A percentile compares a stretch with the other conserved stretches of the same genome.
These are phyloP conservation scores for Agrypnia vestita DNA, from an alignment of 1,140 invertebrate genomes.

Conservation along the genomic window DNA sequence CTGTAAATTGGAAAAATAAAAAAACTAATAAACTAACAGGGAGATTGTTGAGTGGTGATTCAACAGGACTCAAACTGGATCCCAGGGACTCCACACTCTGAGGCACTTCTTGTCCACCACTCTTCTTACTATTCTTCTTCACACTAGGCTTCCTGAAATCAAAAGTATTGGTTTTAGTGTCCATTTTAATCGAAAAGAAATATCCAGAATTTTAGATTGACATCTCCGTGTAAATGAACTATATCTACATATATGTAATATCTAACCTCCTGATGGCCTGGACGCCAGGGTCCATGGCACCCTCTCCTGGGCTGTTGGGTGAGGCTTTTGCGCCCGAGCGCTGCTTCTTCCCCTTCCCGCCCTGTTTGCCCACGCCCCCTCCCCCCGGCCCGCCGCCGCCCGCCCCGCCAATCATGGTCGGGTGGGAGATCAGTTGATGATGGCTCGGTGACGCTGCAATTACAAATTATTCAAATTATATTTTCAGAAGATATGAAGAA, in stretches of 20 bases:
- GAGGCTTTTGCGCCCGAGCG: slow-evolving; percentile 73
- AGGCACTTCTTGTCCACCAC: slow-evolving; percentile 75
- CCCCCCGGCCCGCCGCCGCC: slow-evolving; percentile 68
- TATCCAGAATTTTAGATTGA: no score
- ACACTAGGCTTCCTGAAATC: slow-evolving; percentile 81
- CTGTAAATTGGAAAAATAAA: no score
- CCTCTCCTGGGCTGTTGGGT: slow-evolving; percentile 69
- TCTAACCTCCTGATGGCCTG: slow-evolving; percentile 66
- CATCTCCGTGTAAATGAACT: no score
- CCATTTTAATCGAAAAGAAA: no score
- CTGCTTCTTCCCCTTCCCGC: slow-evolving; percentile 83
- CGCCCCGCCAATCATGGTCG: slow-evolving; percentile 80
- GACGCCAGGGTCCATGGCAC: slow-evolving; percentile 61
- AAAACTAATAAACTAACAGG: slow-evolving; percentile 64
- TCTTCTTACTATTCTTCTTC: slow-evolving; percentile 80
- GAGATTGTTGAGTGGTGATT: slow-evolving; percentile 78
- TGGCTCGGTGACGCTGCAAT: slow-evolving; percentile 81
- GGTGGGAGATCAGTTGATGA: slow-evolving; percentile 84
- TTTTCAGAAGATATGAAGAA: no score
- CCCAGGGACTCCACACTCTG: slow-evolving; percentile 78
- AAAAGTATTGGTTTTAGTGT: background rate
- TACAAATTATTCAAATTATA: background rate
- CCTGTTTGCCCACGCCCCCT: slow-evolving; percentile 82
- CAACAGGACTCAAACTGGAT: slow-evolving; percentile 76
- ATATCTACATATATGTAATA: background rate